phyloP scores from a whole-genome alignment of 2,797 vertebrate genomes.

The Cirrhinus mrigala region DNA sequence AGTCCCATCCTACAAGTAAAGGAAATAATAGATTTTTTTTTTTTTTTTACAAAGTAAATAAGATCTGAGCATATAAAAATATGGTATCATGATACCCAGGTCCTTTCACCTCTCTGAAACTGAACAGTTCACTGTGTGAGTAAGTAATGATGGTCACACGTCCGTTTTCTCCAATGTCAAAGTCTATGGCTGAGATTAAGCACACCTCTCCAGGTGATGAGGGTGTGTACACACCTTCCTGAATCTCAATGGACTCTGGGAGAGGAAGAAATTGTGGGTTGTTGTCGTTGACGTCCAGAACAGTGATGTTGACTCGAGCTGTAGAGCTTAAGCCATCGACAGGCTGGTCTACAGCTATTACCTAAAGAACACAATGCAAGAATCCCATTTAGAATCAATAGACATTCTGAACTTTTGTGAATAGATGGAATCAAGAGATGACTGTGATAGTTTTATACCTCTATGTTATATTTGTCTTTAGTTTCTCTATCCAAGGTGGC shows the following conservation, averaged over 20 bases:
- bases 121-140: conserved; percentile 69
- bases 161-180: conserved; percentile 76
- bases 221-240: conserved; percentile 71
- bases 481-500: conserved; percentile 80
- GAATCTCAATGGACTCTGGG: conserved; percentile 66
- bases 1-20: conserved; percentile 75
- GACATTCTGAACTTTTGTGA: background rate
- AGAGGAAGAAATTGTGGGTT: conserved; percentile 78
- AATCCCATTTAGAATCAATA: background rate
- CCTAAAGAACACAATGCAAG: conserved; percentile 63
- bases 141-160: conserved; percentile 67
- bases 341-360: conserved; percentile 78
- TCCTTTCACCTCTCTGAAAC: conserved; percentile 73
- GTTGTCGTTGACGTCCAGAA: conserved; percentile 84
- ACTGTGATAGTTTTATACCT: conserved; percentile 67
- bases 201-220: conserved; percentile 57
- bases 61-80: background rate
- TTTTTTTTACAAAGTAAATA: background rate
- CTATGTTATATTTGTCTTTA: conserved; percentile 69
- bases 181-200: conserved; percentile 70
- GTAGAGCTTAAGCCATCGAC: conserved; percentile 72
- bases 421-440: background rate
- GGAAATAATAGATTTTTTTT: background rate
- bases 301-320: conserved; percentile 73
- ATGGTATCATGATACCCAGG: background rate